Evolutionary conservation across 2,888 invertebrate species (phyloP).

Genomic region (Melipona beecheii): DNA sequence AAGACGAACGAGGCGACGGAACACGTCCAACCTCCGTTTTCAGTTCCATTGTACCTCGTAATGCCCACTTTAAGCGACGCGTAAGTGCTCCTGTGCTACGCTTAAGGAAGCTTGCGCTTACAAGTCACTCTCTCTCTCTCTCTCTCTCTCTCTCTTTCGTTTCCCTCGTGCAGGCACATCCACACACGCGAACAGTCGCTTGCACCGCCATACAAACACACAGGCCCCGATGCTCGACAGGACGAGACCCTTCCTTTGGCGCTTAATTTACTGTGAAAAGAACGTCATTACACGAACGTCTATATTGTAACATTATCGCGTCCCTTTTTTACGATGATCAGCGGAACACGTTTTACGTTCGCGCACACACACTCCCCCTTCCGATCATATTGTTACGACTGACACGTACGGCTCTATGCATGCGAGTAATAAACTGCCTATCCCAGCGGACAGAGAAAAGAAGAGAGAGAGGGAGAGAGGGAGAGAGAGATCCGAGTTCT

Average conservation of each 20-base stretch:
- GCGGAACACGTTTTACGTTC: slow-evolving; percentile 27
- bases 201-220: neutral
- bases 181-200: neutral
- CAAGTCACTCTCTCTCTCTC: slow-evolving; percentile 24
- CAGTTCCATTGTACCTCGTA: slow-evolving; percentile 69
- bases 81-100: slow-evolving; percentile 69
- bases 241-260: slow-evolving; percentile 59
- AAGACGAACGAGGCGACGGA: slow-evolving; percentile 37
- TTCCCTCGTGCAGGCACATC: neutral
- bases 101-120: slow-evolving; percentile 59
- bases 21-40: slow-evolving; percentile 49
- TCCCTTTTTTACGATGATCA: slow-evolving; percentile 41
- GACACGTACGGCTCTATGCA: slow-evolving; percentile 11
- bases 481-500: neutral
- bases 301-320: slow-evolving; percentile 54
- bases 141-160: neutral
- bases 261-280: slow-evolving; percentile 74
- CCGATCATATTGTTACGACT: slow-evolving; percentile 9
- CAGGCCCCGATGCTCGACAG: slow-evolving; percentile 15
- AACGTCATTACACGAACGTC: slow-evolving; percentile 58
- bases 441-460: neutral
- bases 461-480: neutral
- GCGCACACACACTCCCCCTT: neutral
- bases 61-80: slow-evolving; percentile 74
- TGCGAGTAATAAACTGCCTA: slow-evolving; percentile 30